Evolutionary conservation across 2,888 invertebrate species (phyloP), one percentile per base, ranked within the genome.

Genomic region (Cabera pusaria): DNA sequence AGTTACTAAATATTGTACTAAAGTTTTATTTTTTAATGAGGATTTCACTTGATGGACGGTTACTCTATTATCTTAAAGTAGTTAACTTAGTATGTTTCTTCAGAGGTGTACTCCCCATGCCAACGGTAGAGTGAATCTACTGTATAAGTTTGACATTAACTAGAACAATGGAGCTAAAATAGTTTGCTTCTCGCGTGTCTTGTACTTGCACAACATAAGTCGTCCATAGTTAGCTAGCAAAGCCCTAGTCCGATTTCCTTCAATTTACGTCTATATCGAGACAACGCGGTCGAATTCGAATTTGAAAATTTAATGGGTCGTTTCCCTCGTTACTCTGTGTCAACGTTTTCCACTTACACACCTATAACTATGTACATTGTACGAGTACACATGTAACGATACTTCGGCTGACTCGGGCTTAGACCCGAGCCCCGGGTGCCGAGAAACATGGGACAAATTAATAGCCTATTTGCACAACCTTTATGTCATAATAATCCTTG

Each of bases 261-360:
- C 68, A 71, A 72, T 73, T 73, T 65, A 58, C 54, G 59, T 54
- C 56, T 58, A 57, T 59, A 63, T 63, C 57, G 62, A 61, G 58
- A 63, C 59, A 49, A 59, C 56, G 59, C 59, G 62, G 64, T 52
- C 51, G 49, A 33, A 29, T 31, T 52, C 51, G 49, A 33, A 29
- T 31, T 55, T 75, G 76, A 76, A 76, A 74, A 65, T 69, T 74
- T 72, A 73, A 77, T 74, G 68, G 51, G 47, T 35, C 51, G 34
- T 56, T 55, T 52, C 62, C 57, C 59, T 61, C 68, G 66, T 68
- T 67, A 64, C 65, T 67, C 64, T 61, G 57, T 34, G 40, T 40
- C 40, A 40, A 40, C 40, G 34, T 34, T 23, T 34, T 16, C 28
- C 24, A 20, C 24, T 24, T 34, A 28, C 24, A 40, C 6, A 34